Percentiles rank a stretch among this genome's conserved stretches.
These are phyloP conservation scores for Cinclus cinclus DNA, from an alignment of 2,113 vertebrate genomes.

Conservation along the genomic window DNA sequence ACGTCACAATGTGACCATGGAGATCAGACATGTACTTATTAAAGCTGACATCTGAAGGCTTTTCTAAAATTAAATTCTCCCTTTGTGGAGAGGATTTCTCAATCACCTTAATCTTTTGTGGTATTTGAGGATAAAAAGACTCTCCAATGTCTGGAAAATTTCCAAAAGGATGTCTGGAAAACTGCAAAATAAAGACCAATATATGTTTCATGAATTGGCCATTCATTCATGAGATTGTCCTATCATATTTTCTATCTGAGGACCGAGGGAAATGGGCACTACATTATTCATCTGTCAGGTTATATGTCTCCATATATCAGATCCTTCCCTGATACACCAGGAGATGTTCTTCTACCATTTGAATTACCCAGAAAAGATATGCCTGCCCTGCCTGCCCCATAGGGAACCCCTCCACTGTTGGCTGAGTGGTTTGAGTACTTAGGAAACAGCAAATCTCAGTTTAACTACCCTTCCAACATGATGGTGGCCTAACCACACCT, in stretches of 20 bases:
- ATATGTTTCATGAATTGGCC: neutral
- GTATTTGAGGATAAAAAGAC: constrained; percentile 22
- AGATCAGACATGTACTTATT: constrained; percentile 2
- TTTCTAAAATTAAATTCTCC: constrained; percentile 33
- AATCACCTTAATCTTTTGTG: constrained; percentile 43
- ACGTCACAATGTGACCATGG: neutral
- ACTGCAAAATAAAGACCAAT: neutral
- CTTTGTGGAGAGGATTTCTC: constrained; percentile 30
- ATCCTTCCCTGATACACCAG: neutral
- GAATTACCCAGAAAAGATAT: neutral
- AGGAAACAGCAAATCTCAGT: neutral
- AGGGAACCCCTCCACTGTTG: neutral
- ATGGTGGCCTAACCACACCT: neutral
- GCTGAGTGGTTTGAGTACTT: neutral
- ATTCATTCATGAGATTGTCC: constrained; percentile 6
- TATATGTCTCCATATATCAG: neutral
- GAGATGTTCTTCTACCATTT: neutral
- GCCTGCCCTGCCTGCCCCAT: neutral
- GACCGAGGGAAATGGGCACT: neutral
- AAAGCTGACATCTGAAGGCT: constrained; percentile 35
- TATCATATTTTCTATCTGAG: neutral
- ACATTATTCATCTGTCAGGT: neutral
- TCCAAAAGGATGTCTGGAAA: constrained; percentile 31
- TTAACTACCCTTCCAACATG: neutral
- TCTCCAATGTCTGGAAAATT: neutral